A percentile compares a stretch with the other conserved stretches of the same genome.
Evolutionary conservation across 2,113 vertebrate genomes (phyloP).

Genomic region (Percopsis transmontana): DNA sequence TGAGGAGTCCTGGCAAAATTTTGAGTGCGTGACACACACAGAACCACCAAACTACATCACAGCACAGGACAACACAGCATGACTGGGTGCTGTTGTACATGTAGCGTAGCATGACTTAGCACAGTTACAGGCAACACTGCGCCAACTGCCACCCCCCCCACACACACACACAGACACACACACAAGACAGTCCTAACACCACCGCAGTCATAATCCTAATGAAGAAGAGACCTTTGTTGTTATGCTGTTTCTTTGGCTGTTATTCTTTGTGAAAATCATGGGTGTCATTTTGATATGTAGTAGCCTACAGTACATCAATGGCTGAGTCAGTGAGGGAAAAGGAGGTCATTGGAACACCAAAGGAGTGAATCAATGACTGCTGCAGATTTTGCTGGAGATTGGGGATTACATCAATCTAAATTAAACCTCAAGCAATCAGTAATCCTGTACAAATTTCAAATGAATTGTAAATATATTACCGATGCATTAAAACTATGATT

Average conservation of each 20-base stretch:
- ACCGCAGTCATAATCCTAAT: conserved; percentile 62
- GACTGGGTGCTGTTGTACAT: neutral
- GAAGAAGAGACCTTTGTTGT: conserved; percentile 1
- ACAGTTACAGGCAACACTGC: conserved; percentile 49
- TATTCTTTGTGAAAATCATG: too few relatives aligned
- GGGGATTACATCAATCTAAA: too few relatives aligned
- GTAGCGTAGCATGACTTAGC: conserved; percentile 7
- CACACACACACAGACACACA: neutral
- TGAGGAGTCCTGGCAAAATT: conserved; percentile 56
- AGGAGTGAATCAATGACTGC: too few relatives aligned
- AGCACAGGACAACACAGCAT: neutral
- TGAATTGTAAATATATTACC: too few relatives aligned
- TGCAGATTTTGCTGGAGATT: too few relatives aligned
- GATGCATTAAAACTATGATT: too few relatives aligned
- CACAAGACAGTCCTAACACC: conserved; percentile 32
- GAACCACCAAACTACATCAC: neutral
- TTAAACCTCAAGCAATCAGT: too few relatives aligned
- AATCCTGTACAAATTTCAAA: too few relatives aligned
- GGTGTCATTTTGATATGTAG: too few relatives aligned
- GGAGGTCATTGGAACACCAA: too few relatives aligned
- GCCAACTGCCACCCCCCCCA: conserved; percentile 36
- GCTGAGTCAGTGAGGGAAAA: too few relatives aligned
- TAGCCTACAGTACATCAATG: too few relatives aligned
- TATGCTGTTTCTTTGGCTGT: conserved; percentile 6
- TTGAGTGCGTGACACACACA: conserved; percentile 23